Base-by-base conservation (phyloP, 2,888 invertebrate genomes). In the Hyles lineata region DNA sequence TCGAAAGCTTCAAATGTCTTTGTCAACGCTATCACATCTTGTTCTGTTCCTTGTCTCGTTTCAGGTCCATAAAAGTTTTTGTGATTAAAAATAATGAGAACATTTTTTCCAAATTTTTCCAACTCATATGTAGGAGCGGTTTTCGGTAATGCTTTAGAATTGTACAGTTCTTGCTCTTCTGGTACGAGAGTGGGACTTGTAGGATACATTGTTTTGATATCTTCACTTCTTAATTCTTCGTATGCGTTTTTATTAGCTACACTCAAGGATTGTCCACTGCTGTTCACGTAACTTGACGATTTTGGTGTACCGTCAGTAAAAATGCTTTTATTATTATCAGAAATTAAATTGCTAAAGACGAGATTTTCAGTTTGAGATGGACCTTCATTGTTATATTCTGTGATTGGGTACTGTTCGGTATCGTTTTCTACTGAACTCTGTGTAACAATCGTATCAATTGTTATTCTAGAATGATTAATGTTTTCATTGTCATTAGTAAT, bases 21-120 rank as follows among this genome's bases (percentile, higher is more conserved):
- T 11, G 73, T 81, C 15, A 93, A 78, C 21, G 83, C 80, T 0
- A 83, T 80, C 0, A 88, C 90, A n/a, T 93, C 93, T 76, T 86
- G 83, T 15, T 85, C 82, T 8, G 92, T 89, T 0, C 92, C 93
- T 19, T 77, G 59, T 73, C 92, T 85, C 0, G 77, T 77, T 0
- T 70, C 52, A 70, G 86, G 86, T 0, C 87, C 90, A 19, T 83
- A 82, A 43, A 91, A 79, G 23, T 85, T 83, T 69, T 85, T 83
- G 73, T 92, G 92, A 80, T 92, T 92, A 58, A 93, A 90, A 72
- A 93, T 90, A 11, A 92, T 75, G 32, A 93, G 71, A n/a, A 80
- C 84, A 70, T 92, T 88, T 76, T 90, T 90, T n/a, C 88, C 81
- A 80, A 90, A 92, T 2, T 75, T 88, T 76, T 93, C 92, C 67